phyloP scores from a whole-genome alignment of 2,888 invertebrate genomes.

The Pycnomerus fuliginosus region DNA sequence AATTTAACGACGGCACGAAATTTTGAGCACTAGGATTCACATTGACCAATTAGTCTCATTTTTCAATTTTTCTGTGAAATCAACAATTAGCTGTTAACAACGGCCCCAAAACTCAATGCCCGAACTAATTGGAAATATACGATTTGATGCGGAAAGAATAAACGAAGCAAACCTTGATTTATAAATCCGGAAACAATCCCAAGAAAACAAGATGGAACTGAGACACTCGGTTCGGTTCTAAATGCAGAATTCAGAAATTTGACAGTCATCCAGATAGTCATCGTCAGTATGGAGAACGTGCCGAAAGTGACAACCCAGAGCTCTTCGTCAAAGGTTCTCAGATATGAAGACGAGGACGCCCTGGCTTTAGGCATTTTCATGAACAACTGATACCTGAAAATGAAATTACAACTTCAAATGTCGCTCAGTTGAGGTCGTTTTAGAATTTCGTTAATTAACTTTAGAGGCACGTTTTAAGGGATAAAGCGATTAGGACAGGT shows the following conservation, averaged over 20 bases:
- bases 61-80: no score
- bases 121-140: no score
- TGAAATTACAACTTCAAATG: not conserved
- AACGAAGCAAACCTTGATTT: conserved; percentile 49
- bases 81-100: no score
- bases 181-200: conserved; percentile 43
- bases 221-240: conserved; percentile 31
- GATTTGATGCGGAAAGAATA: no score
- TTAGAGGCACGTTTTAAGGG: no score
- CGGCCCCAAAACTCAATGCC: no score
- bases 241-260: conserved; percentile 32
- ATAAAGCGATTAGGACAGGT: no score
- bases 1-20: no score
- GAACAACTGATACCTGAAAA: conserved; percentile 45
- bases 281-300: conserved; percentile 36
- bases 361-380: conserved; percentile 39
- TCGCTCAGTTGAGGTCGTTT: not conserved
- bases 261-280: conserved; percentile 39
- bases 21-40: no score
- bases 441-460: not conserved
- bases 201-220: conserved; percentile 42
- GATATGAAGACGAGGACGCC: conserved; percentile 41
- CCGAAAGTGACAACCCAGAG: conserved; percentile 40
- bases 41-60: no score
- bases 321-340: conserved; percentile 38